Conservation (phyloP, 2,113 vertebrate species). For the Marmota monax region DNA sequence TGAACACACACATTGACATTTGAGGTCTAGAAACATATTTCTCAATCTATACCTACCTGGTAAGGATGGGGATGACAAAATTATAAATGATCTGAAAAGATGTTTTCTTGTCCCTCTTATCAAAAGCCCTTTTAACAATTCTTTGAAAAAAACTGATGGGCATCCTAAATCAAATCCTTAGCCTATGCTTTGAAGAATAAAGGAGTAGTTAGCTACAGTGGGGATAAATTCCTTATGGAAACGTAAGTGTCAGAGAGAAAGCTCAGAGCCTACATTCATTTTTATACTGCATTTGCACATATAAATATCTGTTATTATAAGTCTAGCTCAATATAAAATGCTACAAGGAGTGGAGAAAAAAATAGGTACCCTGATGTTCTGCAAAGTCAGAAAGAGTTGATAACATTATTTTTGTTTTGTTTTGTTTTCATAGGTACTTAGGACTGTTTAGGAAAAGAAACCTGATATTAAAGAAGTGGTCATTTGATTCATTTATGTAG, state of each 20-base stretch:
- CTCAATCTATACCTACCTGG: not conserved
- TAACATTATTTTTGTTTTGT: not conserved
- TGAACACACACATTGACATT: not conserved
- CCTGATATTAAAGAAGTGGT: not conserved
- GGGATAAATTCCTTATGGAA: not conserved
- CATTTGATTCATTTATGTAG: not conserved
- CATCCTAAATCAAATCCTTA: not conserved
- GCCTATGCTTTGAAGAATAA: not conserved
- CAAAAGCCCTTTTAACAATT: not conserved
- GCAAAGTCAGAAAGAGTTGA: not conserved
- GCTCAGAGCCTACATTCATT: not conserved
- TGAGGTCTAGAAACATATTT: not conserved
- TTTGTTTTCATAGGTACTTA: not conserved
- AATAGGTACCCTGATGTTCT: not conserved
- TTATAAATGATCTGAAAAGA: not conserved
- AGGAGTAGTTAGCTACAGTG: not conserved
- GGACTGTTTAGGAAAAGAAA: not conserved
- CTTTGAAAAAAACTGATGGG: not conserved
- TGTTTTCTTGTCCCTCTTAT: not conserved
- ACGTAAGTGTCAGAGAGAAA: not conserved
- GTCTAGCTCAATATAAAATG: not conserved
- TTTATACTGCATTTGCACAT: not conserved
- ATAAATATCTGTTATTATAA: not conserved
- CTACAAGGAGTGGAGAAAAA: not conserved
- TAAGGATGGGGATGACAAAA: not conserved